Base-by-base conservation (phyloP, 2,113 vertebrate genomes). In the Lepidothrix coronata region DNA sequence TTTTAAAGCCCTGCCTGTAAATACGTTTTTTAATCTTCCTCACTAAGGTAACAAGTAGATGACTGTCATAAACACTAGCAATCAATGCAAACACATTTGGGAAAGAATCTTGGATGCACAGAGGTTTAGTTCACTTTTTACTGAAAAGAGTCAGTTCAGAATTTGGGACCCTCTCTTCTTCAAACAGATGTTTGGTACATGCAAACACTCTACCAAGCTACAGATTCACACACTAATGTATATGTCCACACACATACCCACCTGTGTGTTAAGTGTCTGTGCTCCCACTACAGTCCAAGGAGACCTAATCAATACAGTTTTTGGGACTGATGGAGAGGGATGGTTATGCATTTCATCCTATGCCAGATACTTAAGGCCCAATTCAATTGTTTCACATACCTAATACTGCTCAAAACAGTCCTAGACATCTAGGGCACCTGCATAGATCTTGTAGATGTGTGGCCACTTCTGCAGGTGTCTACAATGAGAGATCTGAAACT, bases 241-340 rank as follows among this genome's bases (percentile, higher is more conserved):
- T 24, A 51, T 11, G 12, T 59, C 27, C 75, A 20, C 28, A 4
- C 75, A 17, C 24, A 5, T 21, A 16, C 35, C 12, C 25, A 59
- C 8, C n/a, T 49, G 35, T 55, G 24, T 41, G 33, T 13, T 15
- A 33, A 24, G 24, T 44, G 17, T 46, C 74, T 41, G 1, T 35
- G 24, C 41, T 88, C 30, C 44, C 55, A n/a, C 35, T 22, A 9
- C 14, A 43, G 55, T 33, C 66, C 16, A 25, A 31, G 49, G 61
- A 74, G 28, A 78, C 10, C 6, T 65, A 30, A 78, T 44, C 16
- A 24, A 11, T 55, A 49, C 14, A 37, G 39, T 57, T 39, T 31
- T 21, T 55, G 44, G 39, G 24, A 59, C 10, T 5, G 3, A 41
- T 2, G 1, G 0, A 68, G 44, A 51, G 22, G 24, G 17, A 8